phyloP scores from a whole-genome alignment of 2,113 vertebrate species.

The Grus americana region DNA sequence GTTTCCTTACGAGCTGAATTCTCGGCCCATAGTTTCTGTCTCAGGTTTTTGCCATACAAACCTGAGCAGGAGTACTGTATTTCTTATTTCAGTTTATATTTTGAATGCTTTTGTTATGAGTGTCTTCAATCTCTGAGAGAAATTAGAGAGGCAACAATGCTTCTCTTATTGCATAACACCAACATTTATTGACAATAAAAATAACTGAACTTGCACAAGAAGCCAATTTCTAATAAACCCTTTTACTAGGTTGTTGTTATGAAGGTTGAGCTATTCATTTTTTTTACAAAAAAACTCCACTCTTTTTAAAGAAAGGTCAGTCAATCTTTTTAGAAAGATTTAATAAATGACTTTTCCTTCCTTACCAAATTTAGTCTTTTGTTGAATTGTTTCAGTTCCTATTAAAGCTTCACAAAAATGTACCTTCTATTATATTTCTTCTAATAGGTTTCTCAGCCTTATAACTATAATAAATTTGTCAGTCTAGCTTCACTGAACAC shows the following conservation, averaged over 20 bases:
- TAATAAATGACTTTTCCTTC: conserved; percentile 52
- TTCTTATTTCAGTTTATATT: conserved; percentile 14
- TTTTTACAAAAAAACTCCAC: not conserved
- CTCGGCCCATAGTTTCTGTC: not conserved
- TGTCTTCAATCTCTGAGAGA: not conserved
- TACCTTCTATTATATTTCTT: conserved; percentile 62
- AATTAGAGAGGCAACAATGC: conserved; percentile 16
- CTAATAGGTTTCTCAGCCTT: conserved; percentile 61
- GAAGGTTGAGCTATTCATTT: conserved; percentile 26
- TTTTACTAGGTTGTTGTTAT: conserved; percentile 27
- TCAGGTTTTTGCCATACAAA: not conserved
- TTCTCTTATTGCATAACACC: conserved; percentile 16
- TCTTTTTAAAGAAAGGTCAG: conserved; percentile 48
- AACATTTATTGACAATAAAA: conserved; percentile 29
- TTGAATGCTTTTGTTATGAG: conserved; percentile 6
- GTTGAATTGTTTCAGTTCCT: conserved; percentile 63
- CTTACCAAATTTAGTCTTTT: conserved; percentile 57
- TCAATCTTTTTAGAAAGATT: conserved; percentile 59
- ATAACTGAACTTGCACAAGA: conserved; percentile 22
- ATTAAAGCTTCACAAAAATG: conserved; percentile 55
- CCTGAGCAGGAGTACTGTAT: not conserved
- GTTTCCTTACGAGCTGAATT: not conserved
- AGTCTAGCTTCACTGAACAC: conserved; percentile 56
- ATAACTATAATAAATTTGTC: conserved; percentile 70
- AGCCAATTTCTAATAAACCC: conserved; percentile 21